Base-by-base conservation (phyloP, 2,888 invertebrate species). In the Trachelus stipa region DNA sequence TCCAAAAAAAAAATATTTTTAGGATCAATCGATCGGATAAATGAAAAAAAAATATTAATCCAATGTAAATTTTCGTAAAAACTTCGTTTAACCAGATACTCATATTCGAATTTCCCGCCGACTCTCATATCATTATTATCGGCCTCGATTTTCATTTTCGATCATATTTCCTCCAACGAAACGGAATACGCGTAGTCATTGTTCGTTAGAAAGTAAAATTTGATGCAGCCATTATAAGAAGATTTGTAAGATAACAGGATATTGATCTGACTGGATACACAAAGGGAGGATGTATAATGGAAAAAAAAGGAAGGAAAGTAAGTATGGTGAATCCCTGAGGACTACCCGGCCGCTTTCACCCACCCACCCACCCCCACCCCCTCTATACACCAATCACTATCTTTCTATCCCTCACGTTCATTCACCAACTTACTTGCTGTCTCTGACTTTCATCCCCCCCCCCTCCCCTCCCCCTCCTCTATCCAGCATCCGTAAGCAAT, bases 251-350 rank as follows among this genome's bases (percentile, higher is more conserved):
- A 77, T 81, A 81, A 82, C 80, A 74, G 80, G 80, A 82, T 85
- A 85, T 85, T 80, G 85, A 85, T 85, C 80, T 79, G 81, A 37
- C 71, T 34, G 82, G 80, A 81, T 82, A 81, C 79, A 82, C 81
- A 79, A 76, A 69, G 77, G 33, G 76, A 76, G 79, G 77, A 79
- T 81, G 83, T 81, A 82, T 82, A 82, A 84, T 81, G 82, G 79
- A 77, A 81, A 81, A 78, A 81, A 77, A 79, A 79, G 79, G 81
- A 76, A 77, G 77, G 77, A 78, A 80, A 79, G 80, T 79, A 82
- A 83, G 81, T 82, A 81, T 76, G 77, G 78, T 76, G 78, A 80
- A 79, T 71, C 78, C 71, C 71, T 30, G 11, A 12, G 69, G 75
- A 33, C 69, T 74, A 34, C 34, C 69, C 75, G 34, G 56, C 69